Conservation (phyloP, 2,113 vertebrate species). For the Austrofundulus limnaeus region DNA sequence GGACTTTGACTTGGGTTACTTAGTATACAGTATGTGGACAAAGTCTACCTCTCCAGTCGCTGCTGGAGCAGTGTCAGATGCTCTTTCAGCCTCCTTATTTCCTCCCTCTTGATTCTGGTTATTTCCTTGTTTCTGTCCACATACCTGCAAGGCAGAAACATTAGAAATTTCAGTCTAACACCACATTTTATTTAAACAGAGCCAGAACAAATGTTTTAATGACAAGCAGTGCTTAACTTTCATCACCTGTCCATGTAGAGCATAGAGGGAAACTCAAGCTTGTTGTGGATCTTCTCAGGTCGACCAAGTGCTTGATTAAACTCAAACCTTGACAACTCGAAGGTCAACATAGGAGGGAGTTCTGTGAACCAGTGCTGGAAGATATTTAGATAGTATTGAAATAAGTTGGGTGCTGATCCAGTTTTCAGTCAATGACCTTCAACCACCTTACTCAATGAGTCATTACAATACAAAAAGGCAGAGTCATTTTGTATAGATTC, state of each 20-base stretch:
- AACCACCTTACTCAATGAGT: too few species aligned
- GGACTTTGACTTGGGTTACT: slow-evolving; percentile 26
- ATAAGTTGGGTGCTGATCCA: too few species aligned
- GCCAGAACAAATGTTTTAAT: neutral
- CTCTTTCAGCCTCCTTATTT: slow-evolving; percentile 96
- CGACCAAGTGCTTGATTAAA: slow-evolving; percentile 97
- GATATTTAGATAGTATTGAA: neutral
- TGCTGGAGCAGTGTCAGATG: slow-evolving; percentile 95
- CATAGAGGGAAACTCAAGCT: slow-evolving; percentile 95
- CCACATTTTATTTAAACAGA: neutral
- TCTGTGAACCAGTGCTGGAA: slow-evolving; percentile 97
- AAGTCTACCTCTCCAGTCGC: slow-evolving; percentile 90
- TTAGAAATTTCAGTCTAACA: neutral
- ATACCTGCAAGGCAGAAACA: slow-evolving; percentile 79
- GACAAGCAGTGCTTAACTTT: neutral
- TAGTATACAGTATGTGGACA: neutral
- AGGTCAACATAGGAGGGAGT: slow-evolving; percentile 95
- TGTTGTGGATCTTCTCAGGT: slow-evolving; percentile 99
- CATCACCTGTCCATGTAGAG: slow-evolving; percentile 96
- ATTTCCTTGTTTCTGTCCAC: slow-evolving; percentile 98
- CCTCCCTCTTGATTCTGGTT: slow-evolving; percentile 95
- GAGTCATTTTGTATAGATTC: too few species aligned
- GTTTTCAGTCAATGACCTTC: too few species aligned
- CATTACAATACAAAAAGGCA: too few species aligned
- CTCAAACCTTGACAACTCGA: slow-evolving; percentile 97